Evolutionary conservation across 2,797 vertebrate genomes (phyloP).

Genomic region (Gymnopithys bicolor): DNA sequence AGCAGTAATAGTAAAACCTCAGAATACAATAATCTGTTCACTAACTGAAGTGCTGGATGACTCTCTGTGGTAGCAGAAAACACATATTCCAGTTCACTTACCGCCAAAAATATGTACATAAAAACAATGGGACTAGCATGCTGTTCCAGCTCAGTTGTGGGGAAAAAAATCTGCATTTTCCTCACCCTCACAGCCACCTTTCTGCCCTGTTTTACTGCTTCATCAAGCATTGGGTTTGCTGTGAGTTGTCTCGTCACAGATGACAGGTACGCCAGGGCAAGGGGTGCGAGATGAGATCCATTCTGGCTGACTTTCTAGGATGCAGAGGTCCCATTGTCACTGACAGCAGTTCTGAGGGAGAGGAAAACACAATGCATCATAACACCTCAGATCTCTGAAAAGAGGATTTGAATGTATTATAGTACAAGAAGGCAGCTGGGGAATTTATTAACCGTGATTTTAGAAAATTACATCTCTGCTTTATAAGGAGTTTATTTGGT

Average conservation of each 20-base stretch:
- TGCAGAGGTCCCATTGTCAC: background rate
- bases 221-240: background rate
- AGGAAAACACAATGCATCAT: background rate
- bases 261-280: background rate
- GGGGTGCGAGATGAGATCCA: background rate
- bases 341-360: background rate
- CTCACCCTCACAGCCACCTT: background rate
- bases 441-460: slow-evolving; percentile 38
- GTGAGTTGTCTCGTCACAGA: background rate
- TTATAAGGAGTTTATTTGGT: background rate
- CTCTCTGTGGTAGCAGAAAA: slow-evolving; percentile 51
- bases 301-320: background rate
- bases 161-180: slow-evolving; percentile 9
- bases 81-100: slow-evolving; percentile 41
- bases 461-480: background rate
- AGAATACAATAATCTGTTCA: slow-evolving; percentile 42
- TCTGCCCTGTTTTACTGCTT: background rate
- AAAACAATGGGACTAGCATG: slow-evolving; percentile 39
- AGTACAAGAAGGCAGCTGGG: slow-evolving; percentile 5
- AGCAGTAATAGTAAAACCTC: slow-evolving; percentile 47
- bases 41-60: slow-evolving; percentile 41
- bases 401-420: background rate
- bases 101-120: slow-evolving; percentile 51
- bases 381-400: slow-evolving; percentile 8
- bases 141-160: background rate